Evolutionary conservation across 2,888 invertebrate genomes (phyloP).

Genomic region (Nymphalis polychloros): DNA sequence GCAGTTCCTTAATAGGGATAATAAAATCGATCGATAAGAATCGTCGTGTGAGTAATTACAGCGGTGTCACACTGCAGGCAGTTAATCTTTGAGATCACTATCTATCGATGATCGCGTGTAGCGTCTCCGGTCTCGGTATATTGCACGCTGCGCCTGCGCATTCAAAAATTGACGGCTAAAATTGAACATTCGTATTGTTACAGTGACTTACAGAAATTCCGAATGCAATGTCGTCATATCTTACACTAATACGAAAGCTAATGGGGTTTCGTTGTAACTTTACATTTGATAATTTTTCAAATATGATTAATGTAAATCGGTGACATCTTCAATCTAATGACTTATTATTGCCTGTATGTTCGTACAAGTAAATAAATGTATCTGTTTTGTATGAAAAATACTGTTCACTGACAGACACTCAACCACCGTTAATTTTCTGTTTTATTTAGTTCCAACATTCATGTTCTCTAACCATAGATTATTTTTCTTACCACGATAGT

Average conservation of each 20-base stretch:
- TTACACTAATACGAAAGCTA: slow-evolving; percentile 53
- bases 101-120: slow-evolving; percentile 72
- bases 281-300: slow-evolving; percentile 55
- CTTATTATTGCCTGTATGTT: slow-evolving; percentile 37
- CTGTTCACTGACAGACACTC: neutral
- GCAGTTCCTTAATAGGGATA: slow-evolving; percentile 46
- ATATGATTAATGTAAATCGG: slow-evolving; percentile 59
- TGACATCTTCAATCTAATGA: slow-evolving; percentile 42
- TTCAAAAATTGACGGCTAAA: slow-evolving; percentile 45
- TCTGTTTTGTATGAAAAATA: slow-evolving; percentile 16
- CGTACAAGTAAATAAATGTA: slow-evolving; percentile 17
- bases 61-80: slow-evolving; percentile 67
- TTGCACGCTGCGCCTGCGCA: slow-evolving; percentile 47
- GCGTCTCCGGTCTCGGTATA: slow-evolving; percentile 47
- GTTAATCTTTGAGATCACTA: slow-evolving; percentile 76
- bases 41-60: slow-evolving; percentile 74
- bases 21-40: slow-evolving; percentile 65
- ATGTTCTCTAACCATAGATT: neutral
- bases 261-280: slow-evolving; percentile 69
- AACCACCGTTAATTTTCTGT: neutral
- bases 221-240: slow-evolving; percentile 42
- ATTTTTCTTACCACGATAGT: slow-evolving; percentile 40
- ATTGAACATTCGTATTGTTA: slow-evolving; percentile 53
- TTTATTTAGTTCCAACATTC: slow-evolving; percentile 1
- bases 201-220: slow-evolving; percentile 44